Percentiles rank a stretch among this genome's conserved stretches.
Conservation (phyloP, 1,140 invertebrate species). For the Hypsibius dujardini region DNA sequence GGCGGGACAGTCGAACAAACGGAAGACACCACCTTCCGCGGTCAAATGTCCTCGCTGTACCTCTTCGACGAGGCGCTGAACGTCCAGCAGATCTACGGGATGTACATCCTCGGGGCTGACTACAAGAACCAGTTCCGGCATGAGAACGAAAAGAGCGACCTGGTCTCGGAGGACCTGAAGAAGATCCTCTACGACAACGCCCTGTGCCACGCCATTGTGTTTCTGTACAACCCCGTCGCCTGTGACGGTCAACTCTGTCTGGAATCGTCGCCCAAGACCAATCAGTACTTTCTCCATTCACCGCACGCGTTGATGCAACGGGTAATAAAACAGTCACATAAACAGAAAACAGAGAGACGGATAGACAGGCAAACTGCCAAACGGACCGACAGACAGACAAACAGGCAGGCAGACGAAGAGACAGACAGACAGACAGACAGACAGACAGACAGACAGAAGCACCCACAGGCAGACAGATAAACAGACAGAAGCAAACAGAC, state of each 20-base stretch:
- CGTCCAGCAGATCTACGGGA: constrained; percentile 76
- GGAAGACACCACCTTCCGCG: constrained; percentile 91
- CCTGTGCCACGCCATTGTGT: constrained; percentile 83
- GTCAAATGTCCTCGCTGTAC: constrained; percentile 97
- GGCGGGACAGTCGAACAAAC: constrained; percentile 78
- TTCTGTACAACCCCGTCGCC: constrained; percentile 99
- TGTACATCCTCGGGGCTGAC: constrained; percentile 81
- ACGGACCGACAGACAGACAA: too few species aligned
- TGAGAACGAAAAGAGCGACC: constrained; percentile 89
- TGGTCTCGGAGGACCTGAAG: constrained; percentile 81
- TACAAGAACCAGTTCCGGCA: constrained; percentile 98
- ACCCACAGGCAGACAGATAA: too few species aligned
- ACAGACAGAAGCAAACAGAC: too few species aligned
- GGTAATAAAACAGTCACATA: constrained; percentile 41
- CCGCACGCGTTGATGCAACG: constrained; percentile 95
- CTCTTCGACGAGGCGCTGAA: constrained; percentile 88
- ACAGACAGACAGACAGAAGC: too few species aligned
- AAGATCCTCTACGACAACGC: constrained; percentile 95
- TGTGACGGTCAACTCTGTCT: constrained; percentile 88
- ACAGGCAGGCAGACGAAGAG: too few species aligned
- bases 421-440: too few species aligned
- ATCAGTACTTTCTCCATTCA: constrained; percentile 95
- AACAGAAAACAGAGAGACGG: too few species aligned
- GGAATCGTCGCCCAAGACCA: constrained; percentile 89
- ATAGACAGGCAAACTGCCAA: too few species aligned